A percentile compares a stretch with the other conserved stretches of the same genome.
These are phyloP conservation scores for Cephus pulcher DNA, from an alignment of 2,888 invertebrate species.

Conservation along the genomic window DNA sequence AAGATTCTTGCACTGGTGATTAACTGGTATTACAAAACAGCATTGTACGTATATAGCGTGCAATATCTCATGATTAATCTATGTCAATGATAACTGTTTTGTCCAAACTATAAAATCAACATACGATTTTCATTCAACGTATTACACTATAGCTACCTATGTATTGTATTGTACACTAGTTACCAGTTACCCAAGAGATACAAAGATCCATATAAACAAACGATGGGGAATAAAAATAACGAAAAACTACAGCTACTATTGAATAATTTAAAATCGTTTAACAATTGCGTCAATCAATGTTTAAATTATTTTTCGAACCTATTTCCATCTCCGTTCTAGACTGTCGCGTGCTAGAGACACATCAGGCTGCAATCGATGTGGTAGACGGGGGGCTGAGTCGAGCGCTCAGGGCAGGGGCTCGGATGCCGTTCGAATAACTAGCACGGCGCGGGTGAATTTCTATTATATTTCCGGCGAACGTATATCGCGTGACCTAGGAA, in stretches of 20 bases:
- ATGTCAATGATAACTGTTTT: neutral
- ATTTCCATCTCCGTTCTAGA: slow-evolving; percentile 13
- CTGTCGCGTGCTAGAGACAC: slow-evolving; percentile 41
- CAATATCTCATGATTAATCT: neutral
- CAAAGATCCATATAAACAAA: neutral
- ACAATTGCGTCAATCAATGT: neutral
- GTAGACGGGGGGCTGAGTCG: slow-evolving; percentile 25
- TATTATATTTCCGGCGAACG: slow-evolving; percentile 55
- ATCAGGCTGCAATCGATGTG: slow-evolving; percentile 40
- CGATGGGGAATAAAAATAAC: neutral
- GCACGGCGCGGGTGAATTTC: slow-evolving; percentile 45
- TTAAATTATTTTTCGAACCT: neutral
- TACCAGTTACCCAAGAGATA: neutral
- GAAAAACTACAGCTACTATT: neutral
- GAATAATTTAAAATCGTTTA: neutral
- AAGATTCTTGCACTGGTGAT: neutral
- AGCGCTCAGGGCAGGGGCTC: slow-evolving; percentile 17
- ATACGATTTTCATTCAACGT: neutral
- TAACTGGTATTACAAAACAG: neutral
- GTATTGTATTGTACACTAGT: neutral
- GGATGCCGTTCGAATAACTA: slow-evolving; percentile 21
- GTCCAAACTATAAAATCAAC: neutral
- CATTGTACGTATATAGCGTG: neutral
- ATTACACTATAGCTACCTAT: neutral
- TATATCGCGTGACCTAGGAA: slow-evolving; percentile 55